Base-by-base conservation (phyloP, 2,113 vertebrate species). In the Pleuronectes platessa region DNA sequence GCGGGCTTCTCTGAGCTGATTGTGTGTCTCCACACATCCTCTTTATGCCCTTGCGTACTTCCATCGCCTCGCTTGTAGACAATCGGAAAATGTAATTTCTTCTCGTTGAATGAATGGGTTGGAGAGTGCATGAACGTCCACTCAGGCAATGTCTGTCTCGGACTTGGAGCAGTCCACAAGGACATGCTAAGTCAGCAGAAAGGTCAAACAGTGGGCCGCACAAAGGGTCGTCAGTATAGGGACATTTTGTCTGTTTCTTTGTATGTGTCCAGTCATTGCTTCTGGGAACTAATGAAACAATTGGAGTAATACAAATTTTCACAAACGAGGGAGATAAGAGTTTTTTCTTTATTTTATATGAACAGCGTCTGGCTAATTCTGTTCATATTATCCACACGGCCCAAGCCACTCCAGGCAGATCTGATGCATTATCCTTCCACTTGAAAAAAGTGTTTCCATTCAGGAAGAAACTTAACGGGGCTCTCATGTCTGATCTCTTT, bases 81-180 rank as follows among this genome's bases (percentile, higher is more conserved):
- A 67, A 74, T 85, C 74, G 74, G 78, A 78, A 81, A 90, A 89
- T 84, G 81, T 69, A 81, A 88, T 89, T 87, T 80, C 77, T 83
- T 87, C 68, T 68, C 0, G 67, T 76, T 83, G 86, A 86, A 67
- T 74, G 88, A 75, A 79, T 42, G 79, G 72, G 72, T 75, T 72
- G 84, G 68, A 73, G 84, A 78, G 83, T 63, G 61, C 59, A 76
- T 61, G 79, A 62, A 69, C 3, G 40, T 71, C 78, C 23, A n/a
- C 80, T 74, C 7, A 2, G 75, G 85, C 72, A 9, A 74, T 80
- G 78, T 49, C 68, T 61, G 80, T 83, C 78, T 87, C 77, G 68
- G 61, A 85, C 84, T 71, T 18, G 26, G 59, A 81, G 82, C 35
- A 27, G 75, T 82, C 79, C 74, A 73, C 75, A 81, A 81, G 79